These are phyloP conservation scores for Furcula furcula DNA, from an alignment of 2,888 invertebrate genomes.

Conservation along the genomic window DNA sequence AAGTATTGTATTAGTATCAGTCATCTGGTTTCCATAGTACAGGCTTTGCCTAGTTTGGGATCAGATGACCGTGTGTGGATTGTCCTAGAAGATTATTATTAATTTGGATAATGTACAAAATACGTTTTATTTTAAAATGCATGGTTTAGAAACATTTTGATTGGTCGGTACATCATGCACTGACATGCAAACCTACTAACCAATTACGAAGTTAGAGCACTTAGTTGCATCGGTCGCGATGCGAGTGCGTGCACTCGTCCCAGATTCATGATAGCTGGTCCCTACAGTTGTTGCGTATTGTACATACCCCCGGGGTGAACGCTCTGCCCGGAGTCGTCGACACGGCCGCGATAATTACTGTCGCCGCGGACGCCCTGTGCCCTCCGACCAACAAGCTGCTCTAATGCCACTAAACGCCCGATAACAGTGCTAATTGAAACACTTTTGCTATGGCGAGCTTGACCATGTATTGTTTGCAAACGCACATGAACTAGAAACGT, in stretches of 20 bases:
- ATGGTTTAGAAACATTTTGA: too few species aligned
- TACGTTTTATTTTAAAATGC: too few species aligned
- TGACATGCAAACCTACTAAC: conserved; percentile 41
- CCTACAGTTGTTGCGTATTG: conserved; percentile 69
- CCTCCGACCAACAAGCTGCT: conserved; percentile 40
- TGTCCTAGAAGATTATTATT: too few species aligned
- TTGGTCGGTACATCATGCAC: conserved; percentile 7
- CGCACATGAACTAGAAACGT: conserved; percentile 19
- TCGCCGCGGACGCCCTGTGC: conserved; percentile 45
- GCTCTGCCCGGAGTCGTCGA: conserved; percentile 76
- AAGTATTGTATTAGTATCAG: too few species aligned
- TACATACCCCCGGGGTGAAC: conserved; percentile 77
- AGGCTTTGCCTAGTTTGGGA: too few species aligned
- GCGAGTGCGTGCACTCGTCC: conserved; percentile 28
- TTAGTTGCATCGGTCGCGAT: conserved; percentile 1
- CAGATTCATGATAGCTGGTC: conserved; percentile 63
- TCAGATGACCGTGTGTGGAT: too few species aligned
- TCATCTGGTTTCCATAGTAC: too few species aligned
- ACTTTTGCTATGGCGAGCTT: conserved; percentile 34
- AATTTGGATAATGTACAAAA: too few species aligned
- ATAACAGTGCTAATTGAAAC: conserved; percentile 47
- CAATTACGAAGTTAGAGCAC: conserved; percentile 34
- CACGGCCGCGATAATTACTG: conserved; percentile 76
- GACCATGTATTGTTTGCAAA: conserved; percentile 23
- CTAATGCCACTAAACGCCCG: conserved; percentile 30